Evolutionary conservation across 2,797 vertebrate genomes (phyloP).

Genomic region (Anguilla megastoma): DNA sequence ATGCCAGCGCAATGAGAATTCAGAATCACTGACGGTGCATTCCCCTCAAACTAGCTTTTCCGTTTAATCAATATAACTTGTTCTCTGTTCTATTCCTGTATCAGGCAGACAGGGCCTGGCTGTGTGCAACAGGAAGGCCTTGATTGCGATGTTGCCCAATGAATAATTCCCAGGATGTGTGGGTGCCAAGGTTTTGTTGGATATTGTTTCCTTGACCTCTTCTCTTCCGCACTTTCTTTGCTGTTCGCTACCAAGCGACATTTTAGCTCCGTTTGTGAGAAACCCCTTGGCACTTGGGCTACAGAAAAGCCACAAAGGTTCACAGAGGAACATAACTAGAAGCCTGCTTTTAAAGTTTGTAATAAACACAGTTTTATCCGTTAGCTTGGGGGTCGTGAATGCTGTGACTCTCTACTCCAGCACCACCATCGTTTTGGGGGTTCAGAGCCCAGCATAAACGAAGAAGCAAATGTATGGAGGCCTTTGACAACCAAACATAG

Average conservation of each 20-base stretch:
- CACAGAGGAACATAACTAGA: conserved; percentile 2
- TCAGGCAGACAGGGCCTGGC: background rate
- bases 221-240: background rate
- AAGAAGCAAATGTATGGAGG: background rate
- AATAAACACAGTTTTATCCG: background rate
- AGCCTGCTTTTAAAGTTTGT: conserved; percentile 3
- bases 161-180: conserved; percentile 25
- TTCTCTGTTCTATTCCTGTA: background rate
- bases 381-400: background rate
- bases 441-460: background rate
- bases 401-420: background rate
- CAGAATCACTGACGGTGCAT: conserved; percentile 1
- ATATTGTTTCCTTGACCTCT: conserved; percentile 16
- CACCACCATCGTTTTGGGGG: background rate
- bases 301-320: background rate
- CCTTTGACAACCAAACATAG: background rate
- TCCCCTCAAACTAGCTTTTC: conserved; percentile 20
- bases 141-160: conserved; percentile 15
- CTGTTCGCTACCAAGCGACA: background rate
- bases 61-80: conserved; percentile 27
- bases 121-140: background rate
- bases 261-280: background rate
- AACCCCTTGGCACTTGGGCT: background rate
- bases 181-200: conserved; percentile 12
- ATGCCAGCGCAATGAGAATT: background rate